Evolutionary conservation across 2,797 vertebrate species (phyloP).

Genomic region (Squalus acanthias): DNA sequence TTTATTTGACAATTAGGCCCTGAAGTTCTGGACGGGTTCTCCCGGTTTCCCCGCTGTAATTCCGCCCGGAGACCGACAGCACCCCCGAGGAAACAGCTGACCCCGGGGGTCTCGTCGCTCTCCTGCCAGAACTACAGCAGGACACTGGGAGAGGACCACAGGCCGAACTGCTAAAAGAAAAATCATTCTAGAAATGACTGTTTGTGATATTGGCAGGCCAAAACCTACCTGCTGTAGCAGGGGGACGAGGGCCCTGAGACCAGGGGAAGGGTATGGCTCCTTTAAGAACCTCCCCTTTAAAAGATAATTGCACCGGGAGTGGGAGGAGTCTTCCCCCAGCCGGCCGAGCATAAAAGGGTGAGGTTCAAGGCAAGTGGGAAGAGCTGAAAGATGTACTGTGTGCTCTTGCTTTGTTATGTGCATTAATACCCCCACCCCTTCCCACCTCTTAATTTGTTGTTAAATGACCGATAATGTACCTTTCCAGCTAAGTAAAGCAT

Average conservation of each 20-base stretch:
- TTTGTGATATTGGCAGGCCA: not conserved
- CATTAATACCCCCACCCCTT: no score
- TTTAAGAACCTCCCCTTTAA: not conserved
- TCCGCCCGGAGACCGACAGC: not conserved
- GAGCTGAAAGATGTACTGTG: not conserved
- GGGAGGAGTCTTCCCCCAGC: not conserved
- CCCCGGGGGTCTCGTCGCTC: not conserved
- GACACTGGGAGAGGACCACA: not conserved
- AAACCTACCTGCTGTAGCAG: not conserved
- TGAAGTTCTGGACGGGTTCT: not conserved
- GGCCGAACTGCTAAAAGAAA: not conserved
- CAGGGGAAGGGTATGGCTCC: not conserved
- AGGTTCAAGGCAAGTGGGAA: not conserved
- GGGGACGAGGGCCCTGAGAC: not conserved
- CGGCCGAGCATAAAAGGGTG: not conserved
- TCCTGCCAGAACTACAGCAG: not conserved
- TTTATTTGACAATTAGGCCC: not conserved
- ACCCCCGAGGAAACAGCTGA: no score
- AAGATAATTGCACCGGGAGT: not conserved
- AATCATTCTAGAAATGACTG: not conserved
- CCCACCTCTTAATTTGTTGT: no score
- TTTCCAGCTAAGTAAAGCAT: slow-evolving; percentile 97
- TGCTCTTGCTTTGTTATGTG: not conserved
- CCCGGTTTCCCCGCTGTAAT: not conserved
- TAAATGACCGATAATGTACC: slow-evolving; percentile 55